Evolutionary conservation across 92 coral and sea anemone species (phyloP).

Genomic region (Scolanthus callimorphus): DNA sequence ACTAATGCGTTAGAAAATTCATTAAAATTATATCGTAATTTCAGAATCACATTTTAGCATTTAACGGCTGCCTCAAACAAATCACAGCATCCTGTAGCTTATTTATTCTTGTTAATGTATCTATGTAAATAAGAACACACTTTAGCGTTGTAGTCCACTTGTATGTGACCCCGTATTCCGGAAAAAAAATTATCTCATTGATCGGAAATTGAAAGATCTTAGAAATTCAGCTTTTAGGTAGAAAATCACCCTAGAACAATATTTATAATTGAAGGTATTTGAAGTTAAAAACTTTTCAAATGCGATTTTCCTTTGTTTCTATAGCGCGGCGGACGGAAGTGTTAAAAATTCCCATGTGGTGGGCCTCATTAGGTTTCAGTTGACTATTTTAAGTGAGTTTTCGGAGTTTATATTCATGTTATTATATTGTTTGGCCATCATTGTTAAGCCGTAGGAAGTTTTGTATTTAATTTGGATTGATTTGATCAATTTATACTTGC

Average conservation of each 20-base stretch:
- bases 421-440: slow-evolving; percentile 11
- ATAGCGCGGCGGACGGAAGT: slow-evolving; percentile 83
- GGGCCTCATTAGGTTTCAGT: slow-evolving; percentile 56
- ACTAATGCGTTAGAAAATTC: slow-evolving; percentile 4
- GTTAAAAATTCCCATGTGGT: slow-evolving; percentile 92
- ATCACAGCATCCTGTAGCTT: slow-evolving; percentile 38
- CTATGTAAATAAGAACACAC: slow-evolving; percentile 62
- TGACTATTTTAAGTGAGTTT: slow-evolving; percentile 35
- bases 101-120: slow-evolving; percentile 68
- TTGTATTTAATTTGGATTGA: slow-evolving; percentile 18
- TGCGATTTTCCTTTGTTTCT: slow-evolving; percentile 80
- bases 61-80: slow-evolving; percentile 24
- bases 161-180: slow-evolving; percentile 36
- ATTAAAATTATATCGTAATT: neutral
- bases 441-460: slow-evolving; percentile 1
- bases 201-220: slow-evolving; percentile 6
- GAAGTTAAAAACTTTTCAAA: slow-evolving; percentile 16
- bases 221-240: slow-evolving; percentile 3
- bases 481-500: slow-evolving; percentile 9
- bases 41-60: slow-evolving; percentile 8
- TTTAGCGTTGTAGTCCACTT: slow-evolving; percentile 57
- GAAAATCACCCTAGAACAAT: neutral
- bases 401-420: slow-evolving; percentile 33
- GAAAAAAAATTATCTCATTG: slow-evolving; percentile 1
- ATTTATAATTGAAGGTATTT: neutral